Evolutionary conservation across 1,140 invertebrate species (phyloP).

Genomic region (Rhysida immarginata): DNA sequence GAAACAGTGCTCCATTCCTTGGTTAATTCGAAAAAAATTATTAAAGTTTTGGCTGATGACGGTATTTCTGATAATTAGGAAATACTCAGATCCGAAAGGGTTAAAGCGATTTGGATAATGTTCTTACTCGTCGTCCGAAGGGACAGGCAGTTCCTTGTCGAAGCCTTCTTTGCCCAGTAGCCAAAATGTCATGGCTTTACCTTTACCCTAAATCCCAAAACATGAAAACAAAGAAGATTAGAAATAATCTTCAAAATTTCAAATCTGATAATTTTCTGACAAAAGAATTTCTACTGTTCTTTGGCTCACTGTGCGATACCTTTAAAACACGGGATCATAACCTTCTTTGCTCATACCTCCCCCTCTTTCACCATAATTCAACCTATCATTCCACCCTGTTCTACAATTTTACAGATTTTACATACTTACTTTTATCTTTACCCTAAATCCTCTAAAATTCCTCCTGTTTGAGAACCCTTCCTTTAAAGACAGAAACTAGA

Average conservation of each 20-base stretch:
- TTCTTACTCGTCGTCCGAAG: conserved; percentile 56
- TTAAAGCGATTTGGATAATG: background rate
- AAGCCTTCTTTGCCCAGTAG: conserved; percentile 73
- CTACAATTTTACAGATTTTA: background rate
- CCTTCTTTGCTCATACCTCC: too few species aligned
- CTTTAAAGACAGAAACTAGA: too few species aligned
- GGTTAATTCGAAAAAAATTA: background rate
- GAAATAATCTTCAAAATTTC: background rate
- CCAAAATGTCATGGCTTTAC: conserved; percentile 80
- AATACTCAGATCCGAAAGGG: background rate
- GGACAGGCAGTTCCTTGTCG: conserved; percentile 61
- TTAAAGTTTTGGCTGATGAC: background rate
- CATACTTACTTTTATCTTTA: background rate
- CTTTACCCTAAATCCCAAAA: conserved; percentile 49
- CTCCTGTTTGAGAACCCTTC: too few species aligned
- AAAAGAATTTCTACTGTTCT: background rate
- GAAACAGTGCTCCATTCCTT: background rate
- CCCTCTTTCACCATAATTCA: too few species aligned
- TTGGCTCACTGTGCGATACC: background rate
- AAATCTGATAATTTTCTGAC: background rate
- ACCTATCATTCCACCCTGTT: background rate
- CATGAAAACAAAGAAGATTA: too few species aligned
- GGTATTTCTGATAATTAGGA: background rate
- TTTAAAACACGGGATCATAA: too few species aligned
- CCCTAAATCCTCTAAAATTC: too few species aligned